Conservation (phyloP, 2,797 vertebrate species). For the Scleropages formosus region DNA sequence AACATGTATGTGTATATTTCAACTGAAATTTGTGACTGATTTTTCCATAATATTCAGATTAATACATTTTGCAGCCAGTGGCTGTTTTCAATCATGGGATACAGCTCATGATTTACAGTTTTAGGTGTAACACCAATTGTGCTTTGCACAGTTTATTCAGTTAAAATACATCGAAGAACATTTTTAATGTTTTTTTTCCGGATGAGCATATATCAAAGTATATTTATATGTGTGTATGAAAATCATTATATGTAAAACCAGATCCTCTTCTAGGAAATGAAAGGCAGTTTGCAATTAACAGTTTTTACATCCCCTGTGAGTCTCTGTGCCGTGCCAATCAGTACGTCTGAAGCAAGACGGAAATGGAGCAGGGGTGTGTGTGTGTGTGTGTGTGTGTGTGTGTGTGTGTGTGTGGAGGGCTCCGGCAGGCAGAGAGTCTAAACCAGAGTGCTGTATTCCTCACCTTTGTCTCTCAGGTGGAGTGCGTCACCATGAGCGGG, state of each 20-base stretch:
- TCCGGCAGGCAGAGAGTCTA: slow-evolving; percentile 53
- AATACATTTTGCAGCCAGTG: slow-evolving; percentile 34
- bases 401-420: slow-evolving; percentile 67
- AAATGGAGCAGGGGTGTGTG: not conserved
- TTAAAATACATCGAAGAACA: no score
- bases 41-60: slow-evolving; percentile 33
- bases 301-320: not conserved
- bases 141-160: not conserved
- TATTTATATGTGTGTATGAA: no score
- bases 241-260: no score
- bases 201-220: no score
- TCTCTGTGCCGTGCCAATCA: slow-evolving; percentile 47
- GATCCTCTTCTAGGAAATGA: no score
- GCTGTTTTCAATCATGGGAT: slow-evolving; percentile 30
- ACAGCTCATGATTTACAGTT: slow-evolving; percentile 24
- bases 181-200: no score
- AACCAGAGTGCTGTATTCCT: slow-evolving; percentile 59
- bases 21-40: slow-evolving; percentile 29
- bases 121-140: slow-evolving; percentile 30
- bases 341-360: not conserved
- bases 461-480: slow-evolving; percentile 59
- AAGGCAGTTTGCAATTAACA: no score
- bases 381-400: slow-evolving; percentile 38
- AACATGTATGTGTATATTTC: not conserved
- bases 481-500: slow-evolving; percentile 84